phyloP scores from a whole-genome alignment of 1,140 invertebrate species.

The Oryctes rhinoceros region DNA sequence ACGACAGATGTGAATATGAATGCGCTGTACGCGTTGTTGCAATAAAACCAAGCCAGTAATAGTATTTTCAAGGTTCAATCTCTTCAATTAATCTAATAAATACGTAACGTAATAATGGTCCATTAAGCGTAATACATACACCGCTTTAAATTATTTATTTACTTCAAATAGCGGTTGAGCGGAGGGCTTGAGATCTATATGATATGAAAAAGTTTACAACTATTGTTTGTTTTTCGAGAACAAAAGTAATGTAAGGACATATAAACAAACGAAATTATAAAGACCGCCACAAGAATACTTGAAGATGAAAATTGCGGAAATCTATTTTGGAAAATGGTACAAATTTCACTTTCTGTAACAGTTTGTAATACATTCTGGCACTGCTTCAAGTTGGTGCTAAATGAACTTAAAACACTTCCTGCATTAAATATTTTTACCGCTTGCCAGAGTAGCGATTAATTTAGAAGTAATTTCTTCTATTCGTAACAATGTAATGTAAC shows the following conservation, averaged over 20 bases:
- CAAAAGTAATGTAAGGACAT: no score
- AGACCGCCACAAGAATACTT: background rate
- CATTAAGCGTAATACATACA: slow-evolving; percentile 20
- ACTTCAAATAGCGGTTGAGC: background rate
- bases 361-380: slow-evolving; percentile 15
- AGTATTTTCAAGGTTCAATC: slow-evolving; percentile 36
- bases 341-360: slow-evolving; percentile 25
- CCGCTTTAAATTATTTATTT: slow-evolving; percentile 3
- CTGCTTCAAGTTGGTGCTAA: slow-evolving; percentile 11
- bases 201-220: no score
- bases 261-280: no score
- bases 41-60: slow-evolving; percentile 18
- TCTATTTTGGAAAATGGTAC: background rate
- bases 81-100: slow-evolving; percentile 37
- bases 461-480: background rate
- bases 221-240: no score
- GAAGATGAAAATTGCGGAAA: background rate
- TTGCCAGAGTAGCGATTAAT: background rate
- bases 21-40: background rate
- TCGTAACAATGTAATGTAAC: no score
- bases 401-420: slow-evolving; percentile 27
- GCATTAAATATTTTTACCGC: background rate
- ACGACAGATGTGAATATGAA: no score
- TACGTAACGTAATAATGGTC: slow-evolving; percentile 30
- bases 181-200: no score